Conservation (phyloP, 2,888 invertebrate species). For the Ypsolopha scabrella region DNA sequence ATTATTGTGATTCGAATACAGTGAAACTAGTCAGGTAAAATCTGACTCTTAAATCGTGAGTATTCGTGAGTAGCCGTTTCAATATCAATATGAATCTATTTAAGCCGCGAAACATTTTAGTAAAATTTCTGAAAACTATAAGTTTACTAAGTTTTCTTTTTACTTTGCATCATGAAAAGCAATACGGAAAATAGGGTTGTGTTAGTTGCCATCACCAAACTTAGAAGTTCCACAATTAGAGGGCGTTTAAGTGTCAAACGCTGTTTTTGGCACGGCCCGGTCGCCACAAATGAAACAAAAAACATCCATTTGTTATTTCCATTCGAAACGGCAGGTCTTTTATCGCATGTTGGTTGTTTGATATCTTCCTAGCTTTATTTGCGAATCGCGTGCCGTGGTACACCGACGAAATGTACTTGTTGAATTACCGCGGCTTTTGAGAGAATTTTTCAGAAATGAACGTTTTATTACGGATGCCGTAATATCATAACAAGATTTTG, state of each 20-base stretch:
- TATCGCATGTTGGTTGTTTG: constrained; percentile 55
- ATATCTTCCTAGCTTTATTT: constrained; percentile 64
- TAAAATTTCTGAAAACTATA: too few relatives aligned
- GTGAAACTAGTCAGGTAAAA: too few relatives aligned
- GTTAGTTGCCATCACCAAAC: too few relatives aligned
- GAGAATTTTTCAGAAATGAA: constrained; percentile 14
- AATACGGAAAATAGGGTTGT: background rate
- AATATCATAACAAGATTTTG: background rate
- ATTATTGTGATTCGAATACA: too few relatives aligned
- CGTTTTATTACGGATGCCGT: constrained; percentile 15
- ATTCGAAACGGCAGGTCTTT: constrained; percentile 25
- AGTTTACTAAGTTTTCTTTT: background rate
- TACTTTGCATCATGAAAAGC: too few relatives aligned
- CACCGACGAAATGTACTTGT: constrained; percentile 46
- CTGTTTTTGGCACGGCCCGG: background rate
- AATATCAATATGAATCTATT: too few relatives aligned
- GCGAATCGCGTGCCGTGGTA: constrained; percentile 55
- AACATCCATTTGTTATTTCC: constrained; percentile 43
- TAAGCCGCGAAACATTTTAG: too few relatives aligned
- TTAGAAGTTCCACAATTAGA: background rate
- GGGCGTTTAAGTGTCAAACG: constrained; percentile 16
- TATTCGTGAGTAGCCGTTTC: too few relatives aligned
- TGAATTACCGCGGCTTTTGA: constrained; percentile 38
- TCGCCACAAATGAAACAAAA: constrained; percentile 20
- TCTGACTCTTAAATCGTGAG: too few relatives aligned